Evolutionary conservation across 2,113 vertebrate species (phyloP), one percentile per base, ranked within the genome.

Genomic region (Polyodon spathula): DNA sequence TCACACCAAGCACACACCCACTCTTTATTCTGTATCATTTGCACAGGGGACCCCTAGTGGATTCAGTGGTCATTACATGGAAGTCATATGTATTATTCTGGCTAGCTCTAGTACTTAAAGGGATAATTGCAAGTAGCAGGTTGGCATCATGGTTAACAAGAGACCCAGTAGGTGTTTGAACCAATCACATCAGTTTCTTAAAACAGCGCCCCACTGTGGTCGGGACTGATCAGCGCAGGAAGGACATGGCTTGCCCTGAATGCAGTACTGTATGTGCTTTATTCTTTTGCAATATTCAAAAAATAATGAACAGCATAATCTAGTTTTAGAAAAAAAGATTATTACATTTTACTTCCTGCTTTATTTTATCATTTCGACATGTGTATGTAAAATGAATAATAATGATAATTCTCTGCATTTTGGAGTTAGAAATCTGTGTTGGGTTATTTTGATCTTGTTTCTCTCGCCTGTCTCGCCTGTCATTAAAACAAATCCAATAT

Each of bases 21-120:
- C 11, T 44, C 43, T 44, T 8, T 12, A 1, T 8, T 7, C 15
- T 46, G 6, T 48, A 6, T 37, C n/a, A 54, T 57, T 44, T 8
- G 12, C 7, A 44, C 43, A 44, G 12, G 50, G 38, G 65, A 61
- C 68, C 62, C 66, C 73, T 69, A 62, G 15, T 73, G 71, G 60
- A 14, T 5, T 8, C 9, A 17, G 27, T 16, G 4, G 12, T 9
- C 7, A 54, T 16, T 37, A 8, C 37, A 37, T 44, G 43, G 15
- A 14, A 17, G 6, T 17, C 9, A 14, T 27, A 7, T 8, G 9
- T 27, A 16, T n/a, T n/a, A n/a, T n/a, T n/a, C n/a, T n/a, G n/a
- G n/a, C n/a, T n/a, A n/a, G n/a, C n/a, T n/a, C n/a, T n/a, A n/a
- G n/a, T n/a, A n/a, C n/a, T n/a, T n/a, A n/a, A n/a, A n/a, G n/a